Conservation (phyloP, 2,113 vertebrate genomes). For the Cephalopterus ornatus region DNA sequence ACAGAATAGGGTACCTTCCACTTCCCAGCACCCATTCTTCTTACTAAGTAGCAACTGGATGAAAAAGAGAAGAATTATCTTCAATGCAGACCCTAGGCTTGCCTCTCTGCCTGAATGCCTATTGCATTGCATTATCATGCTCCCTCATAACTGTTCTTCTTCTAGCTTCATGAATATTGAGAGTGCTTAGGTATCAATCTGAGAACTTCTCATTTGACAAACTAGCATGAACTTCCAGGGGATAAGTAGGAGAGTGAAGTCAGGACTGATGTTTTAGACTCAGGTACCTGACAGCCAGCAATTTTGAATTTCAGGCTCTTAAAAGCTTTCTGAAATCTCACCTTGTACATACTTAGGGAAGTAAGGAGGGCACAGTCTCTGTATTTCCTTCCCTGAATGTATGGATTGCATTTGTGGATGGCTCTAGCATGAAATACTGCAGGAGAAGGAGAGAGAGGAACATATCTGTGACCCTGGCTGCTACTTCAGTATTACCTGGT, state of each 20-base stretch:
- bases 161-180: not conserved
- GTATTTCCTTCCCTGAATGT: not conserved
- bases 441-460: not conserved
- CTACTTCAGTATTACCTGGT: not conserved
- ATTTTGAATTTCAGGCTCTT: not conserved
- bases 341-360: not conserved
- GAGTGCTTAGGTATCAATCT: not conserved
- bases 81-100: not conserved
- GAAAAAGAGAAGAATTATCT: not conserved
- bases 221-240: not conserved
- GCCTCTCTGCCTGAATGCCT: not conserved
- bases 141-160: not conserved
- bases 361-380: not conserved
- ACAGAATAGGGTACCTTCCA: not conserved
- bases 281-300: not conserved
- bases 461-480: not conserved
- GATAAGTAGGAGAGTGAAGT: accelerated
- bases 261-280: not conserved
- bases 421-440: not conserved
- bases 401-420: not conserved
- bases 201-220: not conserved
- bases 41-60: not conserved
- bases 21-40: not conserved
- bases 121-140: not conserved
- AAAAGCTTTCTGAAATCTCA: not conserved